Evolutionary conservation across 2,888 invertebrate species (phyloP).

Genomic region (Agrochola macilenta): DNA sequence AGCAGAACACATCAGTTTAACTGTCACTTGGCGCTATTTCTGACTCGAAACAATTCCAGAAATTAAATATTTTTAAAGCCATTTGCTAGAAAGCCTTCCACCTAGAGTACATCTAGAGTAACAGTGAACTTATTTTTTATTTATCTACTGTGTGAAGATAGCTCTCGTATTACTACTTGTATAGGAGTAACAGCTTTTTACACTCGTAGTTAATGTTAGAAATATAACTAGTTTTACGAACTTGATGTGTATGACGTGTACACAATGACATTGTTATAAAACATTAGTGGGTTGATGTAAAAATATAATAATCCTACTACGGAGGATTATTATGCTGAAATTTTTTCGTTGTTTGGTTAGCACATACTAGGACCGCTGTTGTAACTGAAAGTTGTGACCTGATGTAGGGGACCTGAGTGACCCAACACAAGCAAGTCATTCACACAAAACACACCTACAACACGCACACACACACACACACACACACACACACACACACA

Average conservation of each 20-base stretch:
- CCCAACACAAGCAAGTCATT: too few species aligned
- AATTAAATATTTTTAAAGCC: constrained; percentile 89
- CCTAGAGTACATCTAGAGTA: constrained; percentile 74
- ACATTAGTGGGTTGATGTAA: constrained; percentile 15
- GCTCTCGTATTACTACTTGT: constrained; percentile 38
- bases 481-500: too few species aligned
- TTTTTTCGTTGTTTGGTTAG: background rate
- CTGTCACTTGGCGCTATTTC: constrained; percentile 87
- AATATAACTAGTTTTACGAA: constrained; percentile 31
- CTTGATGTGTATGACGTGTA: constrained; percentile 4
- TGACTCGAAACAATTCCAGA: constrained; percentile 87
- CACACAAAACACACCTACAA: too few species aligned
- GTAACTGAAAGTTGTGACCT: too few species aligned
- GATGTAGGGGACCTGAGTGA: too few species aligned
- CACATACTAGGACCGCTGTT: too few species aligned
- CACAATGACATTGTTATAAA: constrained; percentile 12
- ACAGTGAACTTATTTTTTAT: constrained; percentile 82
- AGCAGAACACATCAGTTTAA: constrained; percentile 85
- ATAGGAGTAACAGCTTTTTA: constrained; percentile 44
- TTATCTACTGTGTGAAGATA: constrained; percentile 63
- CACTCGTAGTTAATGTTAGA: constrained; percentile 18
- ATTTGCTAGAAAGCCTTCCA: constrained; percentile 87
- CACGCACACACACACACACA: too few species aligned
- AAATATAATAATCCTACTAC: background rate
- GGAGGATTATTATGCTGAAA: constrained; percentile 14